Evolutionary conservation across 2,888 invertebrate genomes (phyloP).

Genomic region (Drosophila mettleri): DNA sequence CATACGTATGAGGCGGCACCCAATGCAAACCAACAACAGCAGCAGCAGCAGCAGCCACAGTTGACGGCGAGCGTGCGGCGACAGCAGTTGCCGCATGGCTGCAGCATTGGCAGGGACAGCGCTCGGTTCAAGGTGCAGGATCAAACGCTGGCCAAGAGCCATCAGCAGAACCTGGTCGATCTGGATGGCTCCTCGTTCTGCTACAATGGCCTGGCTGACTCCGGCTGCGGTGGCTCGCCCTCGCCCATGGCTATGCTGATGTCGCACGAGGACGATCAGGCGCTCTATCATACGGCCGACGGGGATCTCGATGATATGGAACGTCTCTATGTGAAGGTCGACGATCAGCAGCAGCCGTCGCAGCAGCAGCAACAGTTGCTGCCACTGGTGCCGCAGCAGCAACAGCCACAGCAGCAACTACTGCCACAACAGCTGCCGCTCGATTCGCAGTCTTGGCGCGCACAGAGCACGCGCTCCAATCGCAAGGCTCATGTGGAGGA

Average conservation of each 20-base stretch:
- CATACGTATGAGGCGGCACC: constrained; percentile 84
- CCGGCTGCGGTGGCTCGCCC: constrained; percentile 83
- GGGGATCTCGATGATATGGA: constrained; percentile 83
- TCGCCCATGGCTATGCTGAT: constrained; percentile 84
- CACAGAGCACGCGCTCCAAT: constrained; percentile 73
- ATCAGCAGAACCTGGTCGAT: constrained; percentile 77
- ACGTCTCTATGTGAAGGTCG: constrained; percentile 84
- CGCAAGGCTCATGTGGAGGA: constrained; percentile 53
- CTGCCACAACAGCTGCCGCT: constrained; percentile 37
- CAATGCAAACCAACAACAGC: constrained; percentile 34
- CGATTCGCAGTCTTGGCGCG: constrained; percentile 73
- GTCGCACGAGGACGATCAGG: constrained; percentile 81
- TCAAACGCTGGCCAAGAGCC: constrained; percentile 44
- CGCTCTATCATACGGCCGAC: constrained; percentile 80
- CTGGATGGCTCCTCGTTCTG: constrained; percentile 81
- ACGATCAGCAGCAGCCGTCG: constrained; percentile 75
- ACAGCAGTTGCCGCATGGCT: constrained; percentile 67
- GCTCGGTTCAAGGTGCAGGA: constrained; percentile 78
- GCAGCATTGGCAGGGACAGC: constrained; percentile 70
- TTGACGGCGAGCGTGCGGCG: constrained; percentile 73
- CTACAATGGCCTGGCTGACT: constrained; percentile 82
- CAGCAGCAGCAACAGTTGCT: constrained; percentile 67
- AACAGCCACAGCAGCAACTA: constrained; percentile 33
- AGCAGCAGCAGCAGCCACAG: constrained; percentile 50
- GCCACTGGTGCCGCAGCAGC: constrained; percentile 44